Evolutionary conservation across 2,797 vertebrate genomes (phyloP).

Genomic region (Sebastes melanostomus): DNA sequence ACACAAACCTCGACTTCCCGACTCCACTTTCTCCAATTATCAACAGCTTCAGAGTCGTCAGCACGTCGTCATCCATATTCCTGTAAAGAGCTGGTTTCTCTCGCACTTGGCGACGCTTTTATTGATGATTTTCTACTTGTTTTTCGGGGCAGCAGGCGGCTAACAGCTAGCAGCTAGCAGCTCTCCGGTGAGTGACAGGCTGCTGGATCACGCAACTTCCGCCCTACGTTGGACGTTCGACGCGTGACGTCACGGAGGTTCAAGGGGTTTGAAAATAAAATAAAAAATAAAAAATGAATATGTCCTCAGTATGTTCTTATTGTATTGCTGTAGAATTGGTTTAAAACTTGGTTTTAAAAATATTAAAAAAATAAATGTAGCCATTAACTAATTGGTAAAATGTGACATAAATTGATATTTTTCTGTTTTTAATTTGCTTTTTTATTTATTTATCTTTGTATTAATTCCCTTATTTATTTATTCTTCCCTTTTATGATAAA

Average conservation of each 20-base stretch:
- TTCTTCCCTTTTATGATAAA: background rate
- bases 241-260: constrained; percentile 38
- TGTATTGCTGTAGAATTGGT: background rate
- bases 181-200: constrained; percentile 50
- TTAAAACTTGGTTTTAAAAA: too few relatives aligned
- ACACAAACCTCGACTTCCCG: constrained; percentile 93
- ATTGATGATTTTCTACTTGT: constrained; percentile 3
- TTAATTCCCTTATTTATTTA: too few relatives aligned
- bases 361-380: too few relatives aligned
- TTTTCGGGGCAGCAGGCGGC: constrained; percentile 14
- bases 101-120: background rate
- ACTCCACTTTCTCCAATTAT: constrained; percentile 98
- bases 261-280: background rate
- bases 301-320: background rate
- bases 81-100: background rate
- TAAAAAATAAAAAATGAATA: background rate
- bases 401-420: too few relatives aligned
- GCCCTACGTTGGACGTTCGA: background rate
- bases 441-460: too few relatives aligned
- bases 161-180: constrained; percentile 7
- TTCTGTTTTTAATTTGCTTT: too few relatives aligned
- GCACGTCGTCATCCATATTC: constrained; percentile 94
- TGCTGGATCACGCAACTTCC: constrained; percentile 62
- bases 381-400: too few relatives aligned
- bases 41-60: constrained; percentile 95